Base-by-base conservation (phyloP, 2,888 invertebrate genomes). In the Iselma pallidipennis region DNA sequence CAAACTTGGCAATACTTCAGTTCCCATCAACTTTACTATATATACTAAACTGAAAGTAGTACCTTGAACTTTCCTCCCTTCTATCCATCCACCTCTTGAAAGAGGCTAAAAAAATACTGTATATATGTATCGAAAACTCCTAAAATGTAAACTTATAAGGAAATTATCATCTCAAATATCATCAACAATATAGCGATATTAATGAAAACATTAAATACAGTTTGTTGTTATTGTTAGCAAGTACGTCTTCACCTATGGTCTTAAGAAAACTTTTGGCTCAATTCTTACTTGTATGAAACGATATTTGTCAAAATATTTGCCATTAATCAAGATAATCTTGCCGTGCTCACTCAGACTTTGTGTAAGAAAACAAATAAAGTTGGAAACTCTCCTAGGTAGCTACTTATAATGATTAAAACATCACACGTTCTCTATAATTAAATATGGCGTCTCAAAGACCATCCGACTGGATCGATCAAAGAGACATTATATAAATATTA, bases 241-340 rank as follows among this genome's bases (percentile, higher is more conserved):
- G 7, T 29, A 42, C 21, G 21, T 21, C 21, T 42, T 42, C 42
- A 21, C 21, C 10, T 42, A 19, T 42, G 42, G 9, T 42, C 19
- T 42, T 19, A 4, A 42, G 10, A 4, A 21, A 10, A 21, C 5
- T 19, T 56, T 56, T 53, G 19, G 10, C 54, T 59, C 58, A 50
- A 66, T 63, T 64, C 61, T 62, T 65, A 60, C 59, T 62, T 51
- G 42, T 42, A 37, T 57, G 61, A 64, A 53, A 60, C 63, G 72
- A 78, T 78, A 80, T 79, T 78, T 78, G 77, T 78, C 78, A 80
- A 79, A 80, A 80, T 80, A 80, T 80, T 80, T 80, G 79, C 78
- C 75, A 80, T 80, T 80, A 80, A 80, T 80, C 80, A 80, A 77
- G 78, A 77, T 79, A 78, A 79, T 80, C 78, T 74, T 73, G 71